Evolutionary conservation across 1,140 invertebrate species (phyloP).

Genomic region (Drosophila fuyamai): DNA sequence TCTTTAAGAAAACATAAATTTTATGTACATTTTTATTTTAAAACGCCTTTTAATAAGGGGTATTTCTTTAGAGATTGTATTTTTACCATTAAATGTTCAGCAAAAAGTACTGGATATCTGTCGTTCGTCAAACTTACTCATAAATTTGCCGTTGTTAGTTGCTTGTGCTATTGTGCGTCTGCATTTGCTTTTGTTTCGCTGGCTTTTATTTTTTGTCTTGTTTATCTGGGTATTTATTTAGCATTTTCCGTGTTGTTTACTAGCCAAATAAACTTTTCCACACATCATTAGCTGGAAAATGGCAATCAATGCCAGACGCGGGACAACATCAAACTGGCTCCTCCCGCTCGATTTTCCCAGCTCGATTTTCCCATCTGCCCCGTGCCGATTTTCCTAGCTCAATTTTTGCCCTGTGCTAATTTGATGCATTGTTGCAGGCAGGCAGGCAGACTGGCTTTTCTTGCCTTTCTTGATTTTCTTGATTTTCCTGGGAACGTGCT

Average conservation of each 20-base stretch:
- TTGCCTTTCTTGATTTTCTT: background rate
- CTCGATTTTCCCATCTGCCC: background rate
- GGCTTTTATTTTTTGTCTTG: conserved; percentile 22
- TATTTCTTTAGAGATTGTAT: no score
- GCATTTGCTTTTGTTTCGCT: conserved; percentile 18
- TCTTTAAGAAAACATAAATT: no score
- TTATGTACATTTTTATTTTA: no score
- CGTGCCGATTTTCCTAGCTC: conserved; percentile 7
- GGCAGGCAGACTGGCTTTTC: background rate
- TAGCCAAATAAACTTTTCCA: conserved; percentile 78
- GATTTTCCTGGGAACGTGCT: conserved; percentile 48
- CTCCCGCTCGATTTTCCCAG: conserved; percentile 2
- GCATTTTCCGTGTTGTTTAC: conserved; percentile 75
- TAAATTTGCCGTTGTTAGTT: background rate
- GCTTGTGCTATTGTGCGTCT: conserved; percentile 15
- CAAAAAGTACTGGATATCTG: background rate
- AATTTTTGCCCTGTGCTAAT: conserved; percentile 36
- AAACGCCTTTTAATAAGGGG: no score
- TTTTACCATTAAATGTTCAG: no score
- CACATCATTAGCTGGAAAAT: conserved; percentile 71
- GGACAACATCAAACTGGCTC: conserved; percentile 33
- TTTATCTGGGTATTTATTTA: conserved; percentile 70
- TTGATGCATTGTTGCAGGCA: conserved; percentile 43
- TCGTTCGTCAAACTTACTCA: background rate
- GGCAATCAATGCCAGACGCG: conserved; percentile 71